phyloP scores from a whole-genome alignment of 2,113 vertebrate species.

The Progne subis region DNA sequence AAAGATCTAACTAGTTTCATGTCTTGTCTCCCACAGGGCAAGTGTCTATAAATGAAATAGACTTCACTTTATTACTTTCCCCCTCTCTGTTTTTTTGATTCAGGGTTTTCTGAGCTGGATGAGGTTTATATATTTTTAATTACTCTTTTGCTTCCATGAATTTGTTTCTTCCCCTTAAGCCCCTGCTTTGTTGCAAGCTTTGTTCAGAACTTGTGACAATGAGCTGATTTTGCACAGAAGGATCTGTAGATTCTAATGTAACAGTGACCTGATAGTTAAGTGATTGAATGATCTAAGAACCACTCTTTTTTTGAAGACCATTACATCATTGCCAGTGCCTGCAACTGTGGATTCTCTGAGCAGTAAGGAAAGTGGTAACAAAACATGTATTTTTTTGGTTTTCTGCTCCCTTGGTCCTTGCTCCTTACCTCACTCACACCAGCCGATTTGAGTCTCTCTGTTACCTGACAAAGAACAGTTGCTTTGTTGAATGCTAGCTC shows the following conservation, averaged over 20 bases:
- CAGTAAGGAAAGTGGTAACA: not conserved
- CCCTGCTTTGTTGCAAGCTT: not conserved
- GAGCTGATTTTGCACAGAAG: not conserved
- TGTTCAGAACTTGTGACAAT: not conserved
- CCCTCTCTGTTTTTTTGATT: not conserved
- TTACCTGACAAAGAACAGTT: slow-evolving; percentile 10
- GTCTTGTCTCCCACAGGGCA: not conserved
- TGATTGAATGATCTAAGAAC: not conserved
- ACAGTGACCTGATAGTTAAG: not conserved
- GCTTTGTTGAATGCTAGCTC: not conserved
- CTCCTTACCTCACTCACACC: not conserved
- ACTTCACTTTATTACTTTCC: not conserved
- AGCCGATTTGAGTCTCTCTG: not conserved
- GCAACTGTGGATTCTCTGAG: not conserved
- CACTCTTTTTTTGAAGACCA: not conserved
- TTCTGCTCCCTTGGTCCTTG: not conserved
- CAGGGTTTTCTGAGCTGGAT: not conserved
- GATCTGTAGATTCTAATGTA: not conserved
- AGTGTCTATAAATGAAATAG: not conserved
- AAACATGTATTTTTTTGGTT: not conserved
- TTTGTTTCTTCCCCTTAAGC: not conserved
- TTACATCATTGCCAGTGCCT: not conserved
- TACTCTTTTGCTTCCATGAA: not conserved
- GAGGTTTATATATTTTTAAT: slow-evolving; percentile 6
- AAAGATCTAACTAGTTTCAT: not conserved